Conservation (phyloP, 1,140 invertebrate genomes). For the Apis florea region DNA sequence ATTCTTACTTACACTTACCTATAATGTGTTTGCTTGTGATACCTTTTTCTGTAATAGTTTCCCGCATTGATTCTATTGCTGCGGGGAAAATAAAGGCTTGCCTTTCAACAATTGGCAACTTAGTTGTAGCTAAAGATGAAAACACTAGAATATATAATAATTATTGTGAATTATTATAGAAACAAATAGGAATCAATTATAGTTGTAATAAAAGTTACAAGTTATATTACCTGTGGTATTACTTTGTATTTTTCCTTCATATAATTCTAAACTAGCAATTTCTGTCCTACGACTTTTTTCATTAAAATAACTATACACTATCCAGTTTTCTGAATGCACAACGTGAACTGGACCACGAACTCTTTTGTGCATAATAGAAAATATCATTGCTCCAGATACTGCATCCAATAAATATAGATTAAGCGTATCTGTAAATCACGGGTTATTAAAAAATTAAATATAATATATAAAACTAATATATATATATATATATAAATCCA, state of each 20-base stretch:
- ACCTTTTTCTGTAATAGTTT: constrained; percentile 94
- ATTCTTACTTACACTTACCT: constrained; percentile 81
- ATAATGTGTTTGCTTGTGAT: constrained; percentile 97
- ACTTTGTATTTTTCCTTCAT: constrained; percentile 93
- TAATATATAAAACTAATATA: no score
- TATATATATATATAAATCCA: not conserved
- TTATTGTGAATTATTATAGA: not conserved
- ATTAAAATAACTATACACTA: constrained; percentile 97
- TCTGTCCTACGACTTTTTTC: constrained; percentile 95
- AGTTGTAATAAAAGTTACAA: not conserved
- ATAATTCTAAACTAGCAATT: constrained; percentile 95
- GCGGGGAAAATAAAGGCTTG: constrained; percentile 95
- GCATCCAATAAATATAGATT: constrained; percentile 94
- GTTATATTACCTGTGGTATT: constrained; percentile 88
- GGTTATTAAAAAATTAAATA: constrained; percentile 23
- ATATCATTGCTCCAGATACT: constrained; percentile 90
- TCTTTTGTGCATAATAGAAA: constrained; percentile 88
- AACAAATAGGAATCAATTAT: not conserved
- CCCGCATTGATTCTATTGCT: constrained; percentile 88
- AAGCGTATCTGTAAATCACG: constrained; percentile 83
- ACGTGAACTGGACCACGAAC: constrained; percentile 91
- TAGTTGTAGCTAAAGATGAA: constrained; percentile 88
- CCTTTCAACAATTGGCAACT: constrained; percentile 90
- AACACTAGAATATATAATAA: constrained; percentile 82
- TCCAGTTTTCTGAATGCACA: constrained; percentile 98